Base-by-base conservation (phyloP, 2,797 vertebrate species). In the Mus caroli region DNA sequence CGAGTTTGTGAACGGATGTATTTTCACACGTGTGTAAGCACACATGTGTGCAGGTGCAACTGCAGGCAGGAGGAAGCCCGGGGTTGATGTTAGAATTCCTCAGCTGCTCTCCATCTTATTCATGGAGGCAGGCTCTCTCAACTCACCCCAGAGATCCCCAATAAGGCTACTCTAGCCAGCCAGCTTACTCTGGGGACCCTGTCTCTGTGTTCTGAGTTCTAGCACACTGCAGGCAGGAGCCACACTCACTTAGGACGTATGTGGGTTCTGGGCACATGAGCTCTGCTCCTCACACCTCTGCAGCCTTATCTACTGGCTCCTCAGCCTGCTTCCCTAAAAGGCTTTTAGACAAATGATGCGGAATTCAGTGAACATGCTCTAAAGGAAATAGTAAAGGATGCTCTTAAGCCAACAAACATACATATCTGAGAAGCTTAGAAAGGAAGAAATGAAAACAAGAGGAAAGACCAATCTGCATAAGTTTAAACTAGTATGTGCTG, bases 361-460 rank as follows among this genome's bases (percentile, higher is more conserved):
- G 10, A 90, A 90, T 80, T 92, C 43, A 94, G 20, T 40, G n/a
- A 82, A 77, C 37, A 19, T 58, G 31, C 37, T 96, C 31, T 88
- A 75, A 94, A 91, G 88, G 67, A 91, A 88, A 85, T 64, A 83
- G 37, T 94, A 46, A 77, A 85, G 76, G 14, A n/a, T 62, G 19
- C 60, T 93, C 43, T 76, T 80, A n/a, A 54, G 64, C 31, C 40
- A 87, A 89, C n/a, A 84, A 58, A 43, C 15, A 91, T 75, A 79
- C 52, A 40, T 87, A 43, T 71, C 75, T 31, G 54, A 79, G 71
- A 93, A 84, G 24, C 56, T 19, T 75, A 17, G 34, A 67, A 37
- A 95, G 50, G 37, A 15, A 90, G n/a, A 77, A 88, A 79, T 43
- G 88, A 90, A 71, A 20, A 75, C 28, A 62, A 86, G 93, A 17